Conservation (phyloP, 2,797 vertebrate genomes). For the Vultur gryphus region DNA sequence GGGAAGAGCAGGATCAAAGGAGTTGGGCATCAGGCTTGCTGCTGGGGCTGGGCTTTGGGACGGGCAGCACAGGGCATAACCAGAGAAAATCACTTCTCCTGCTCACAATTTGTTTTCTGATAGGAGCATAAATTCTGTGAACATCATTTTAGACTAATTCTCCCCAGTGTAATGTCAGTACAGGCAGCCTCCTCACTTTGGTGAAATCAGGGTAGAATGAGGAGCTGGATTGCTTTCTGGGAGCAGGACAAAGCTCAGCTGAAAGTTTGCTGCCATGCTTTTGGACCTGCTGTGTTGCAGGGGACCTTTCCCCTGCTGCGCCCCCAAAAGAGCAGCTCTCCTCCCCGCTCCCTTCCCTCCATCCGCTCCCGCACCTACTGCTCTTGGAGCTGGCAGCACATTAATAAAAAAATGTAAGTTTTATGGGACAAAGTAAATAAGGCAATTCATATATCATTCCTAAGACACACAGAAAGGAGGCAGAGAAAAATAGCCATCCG, state of each 20-base stretch:
- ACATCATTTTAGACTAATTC: background rate
- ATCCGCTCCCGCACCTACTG: background rate
- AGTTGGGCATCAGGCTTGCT: background rate
- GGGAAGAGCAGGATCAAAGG: background rate
- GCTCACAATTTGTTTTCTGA: background rate
- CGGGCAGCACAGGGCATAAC: background rate
- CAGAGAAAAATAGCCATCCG: slow-evolving; percentile 69
- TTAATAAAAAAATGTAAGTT: slow-evolving; percentile 75
- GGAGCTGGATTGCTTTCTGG: background rate
- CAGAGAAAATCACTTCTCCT: background rate
- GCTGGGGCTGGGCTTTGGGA: background rate
- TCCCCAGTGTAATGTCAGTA: accelerated
- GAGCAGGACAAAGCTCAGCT: background rate
- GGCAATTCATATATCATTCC: slow-evolving; percentile 76
- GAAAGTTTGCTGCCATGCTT: background rate
- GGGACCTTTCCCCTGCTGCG: background rate
- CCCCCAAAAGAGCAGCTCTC: background rate
- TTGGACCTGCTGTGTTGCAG: background rate
- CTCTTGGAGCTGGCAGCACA: slow-evolving; percentile 61
- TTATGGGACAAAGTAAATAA: slow-evolving; percentile 78
- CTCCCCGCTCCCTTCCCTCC: background rate
- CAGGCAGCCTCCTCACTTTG: background rate
- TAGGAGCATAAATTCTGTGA: background rate
- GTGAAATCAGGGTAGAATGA: background rate
- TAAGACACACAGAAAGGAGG: slow-evolving; percentile 63